Evolutionary conservation across 2,113 vertebrate genomes (phyloP).

Genomic region (Sakesphorus luctuosus): DNA sequence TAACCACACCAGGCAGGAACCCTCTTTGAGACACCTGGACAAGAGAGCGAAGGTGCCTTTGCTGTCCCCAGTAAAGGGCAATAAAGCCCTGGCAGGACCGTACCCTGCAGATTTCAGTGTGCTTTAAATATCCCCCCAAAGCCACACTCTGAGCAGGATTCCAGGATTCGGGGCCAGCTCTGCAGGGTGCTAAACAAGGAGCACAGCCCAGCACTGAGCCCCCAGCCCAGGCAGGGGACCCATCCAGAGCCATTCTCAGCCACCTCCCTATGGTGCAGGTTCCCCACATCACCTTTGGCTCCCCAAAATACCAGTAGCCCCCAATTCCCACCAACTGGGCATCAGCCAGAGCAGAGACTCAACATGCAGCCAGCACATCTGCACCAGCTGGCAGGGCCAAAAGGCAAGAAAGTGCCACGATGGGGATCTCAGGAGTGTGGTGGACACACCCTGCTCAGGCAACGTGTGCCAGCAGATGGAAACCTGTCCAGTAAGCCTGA

Average conservation of each 20-base stretch:
- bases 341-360: background rate
- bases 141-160: fast-evolving
- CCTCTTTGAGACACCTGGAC: background rate
- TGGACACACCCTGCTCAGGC: no score
- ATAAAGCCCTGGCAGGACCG: background rate
- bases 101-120: background rate
- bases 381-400: background rate
- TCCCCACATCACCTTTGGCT: background rate
- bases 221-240: background rate
- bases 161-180: background rate
- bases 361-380: background rate
- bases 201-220: background rate
- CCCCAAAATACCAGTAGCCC: background rate
- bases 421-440: background rate
- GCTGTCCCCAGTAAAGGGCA: background rate
- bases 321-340: no score
- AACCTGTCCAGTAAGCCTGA: background rate
- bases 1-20: background rate
- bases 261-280: background rate
- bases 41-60: background rate
- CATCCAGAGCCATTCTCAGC: background rate
- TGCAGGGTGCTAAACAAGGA: background rate
- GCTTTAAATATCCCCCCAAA: background rate
- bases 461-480: background rate
- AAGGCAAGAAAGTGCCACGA: background rate